phyloP scores from a whole-genome alignment of 1,140 invertebrate species.

The Bombus vancouverensis region DNA sequence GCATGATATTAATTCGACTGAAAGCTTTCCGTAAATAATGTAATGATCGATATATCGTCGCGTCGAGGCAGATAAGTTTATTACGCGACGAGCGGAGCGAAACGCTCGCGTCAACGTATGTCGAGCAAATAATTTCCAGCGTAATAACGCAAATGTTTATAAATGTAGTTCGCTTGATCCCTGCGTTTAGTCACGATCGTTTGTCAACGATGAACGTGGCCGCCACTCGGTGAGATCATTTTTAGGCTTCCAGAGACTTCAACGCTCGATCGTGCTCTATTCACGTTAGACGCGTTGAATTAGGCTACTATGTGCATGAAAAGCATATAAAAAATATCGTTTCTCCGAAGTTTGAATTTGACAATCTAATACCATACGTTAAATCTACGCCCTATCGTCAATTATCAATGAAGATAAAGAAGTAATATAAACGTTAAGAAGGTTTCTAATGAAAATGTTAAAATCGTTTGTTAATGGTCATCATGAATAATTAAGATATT shows the following conservation, averaged over 20 bases:
- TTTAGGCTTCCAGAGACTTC: conserved; percentile 40
- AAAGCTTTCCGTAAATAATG: conserved; percentile 29
- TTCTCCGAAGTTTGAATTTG: no score
- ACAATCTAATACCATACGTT: no score
- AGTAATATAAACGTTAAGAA: background rate
- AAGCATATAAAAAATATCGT: no score
- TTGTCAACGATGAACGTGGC: conserved; percentile 2
- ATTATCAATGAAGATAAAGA: background rate
- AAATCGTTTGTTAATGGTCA: no score
- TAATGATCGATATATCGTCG: conserved; percentile 30
- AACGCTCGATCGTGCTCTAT: conserved; percentile 14
- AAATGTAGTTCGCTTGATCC: conserved; percentile 1
- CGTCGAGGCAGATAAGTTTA: conserved; percentile 29
- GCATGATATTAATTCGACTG: conserved; percentile 26
- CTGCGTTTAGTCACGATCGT: background rate
- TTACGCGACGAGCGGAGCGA: background rate
- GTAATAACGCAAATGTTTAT: conserved; percentile 27
- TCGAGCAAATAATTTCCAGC: conserved; percentile 18
- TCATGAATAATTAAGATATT: no score
- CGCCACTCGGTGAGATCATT: background rate
- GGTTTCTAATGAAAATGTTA: background rate
- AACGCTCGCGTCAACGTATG: background rate
- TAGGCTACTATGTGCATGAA: no score
- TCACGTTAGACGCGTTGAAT: background rate
- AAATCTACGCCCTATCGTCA: background rate